Base-by-base conservation (phyloP, 2,113 vertebrate genomes). In the Syngnathus typhle region DNA sequence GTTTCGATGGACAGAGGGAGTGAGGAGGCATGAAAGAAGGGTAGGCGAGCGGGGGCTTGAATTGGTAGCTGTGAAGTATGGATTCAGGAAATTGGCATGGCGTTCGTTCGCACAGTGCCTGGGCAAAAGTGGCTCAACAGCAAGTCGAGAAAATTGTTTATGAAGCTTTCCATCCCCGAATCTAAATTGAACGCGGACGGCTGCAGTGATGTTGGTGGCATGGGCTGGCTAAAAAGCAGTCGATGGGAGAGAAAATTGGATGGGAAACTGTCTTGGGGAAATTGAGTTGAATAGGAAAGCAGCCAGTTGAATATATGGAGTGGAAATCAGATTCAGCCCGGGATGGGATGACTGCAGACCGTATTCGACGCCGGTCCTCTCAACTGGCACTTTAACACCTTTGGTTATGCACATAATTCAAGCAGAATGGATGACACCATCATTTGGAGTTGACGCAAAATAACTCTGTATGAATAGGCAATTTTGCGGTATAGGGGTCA, bases 31-130 rank as follows among this genome's bases (percentile, higher is more conserved):
- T 76, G 74, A 70, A 78, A 76, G 71, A 82, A 74, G 69, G 81
- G 77, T 71, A 73, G 62, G 47, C 65, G 27, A 32, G 27, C 27
- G 76, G 66, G 74, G 75, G 71, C 62, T 61, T 73, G 39, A 64
- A 46, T 61, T 78, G 76, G 76, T 47, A 77, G 67, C 81, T 82
- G 84, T 90, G 89, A 90, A 87, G 87, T 90, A 91, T 89, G 84
- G 84, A 89, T 86, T 88, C 84, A 86, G 90, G 86, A 91, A 89
- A 92, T 91, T 91, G 89, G 86, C 88, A 90, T 85, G 80, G 89
- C 85, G 70, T 90, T 88, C 85, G 87, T 90, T 88, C 85, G 87
- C 85, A 87, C 85, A 82, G 74, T 72, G 82, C 82, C 82, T 64
- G 76, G 76, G 83, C 87, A 89, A 90, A 91, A 89, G 85, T 85